These are phyloP conservation scores for Abrostola tripartita DNA, from an alignment of 2,888 invertebrate species.

Conservation along the genomic window DNA sequence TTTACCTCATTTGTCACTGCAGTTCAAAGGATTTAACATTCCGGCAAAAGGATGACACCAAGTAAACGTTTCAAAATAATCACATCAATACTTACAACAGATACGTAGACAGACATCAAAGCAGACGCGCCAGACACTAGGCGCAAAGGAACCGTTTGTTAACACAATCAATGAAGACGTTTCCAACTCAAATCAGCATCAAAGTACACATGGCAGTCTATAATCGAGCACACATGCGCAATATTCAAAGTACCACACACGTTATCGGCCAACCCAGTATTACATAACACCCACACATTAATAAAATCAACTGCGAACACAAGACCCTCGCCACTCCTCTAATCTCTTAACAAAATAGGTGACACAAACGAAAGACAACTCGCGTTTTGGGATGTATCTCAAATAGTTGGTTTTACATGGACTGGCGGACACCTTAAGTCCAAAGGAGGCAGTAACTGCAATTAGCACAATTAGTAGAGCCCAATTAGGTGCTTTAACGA, in stretches of 20 bases:
- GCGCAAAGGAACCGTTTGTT: slow-evolving; percentile 78
- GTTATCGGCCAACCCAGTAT: slow-evolving; percentile 47
- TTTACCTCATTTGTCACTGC: slow-evolving; percentile 52
- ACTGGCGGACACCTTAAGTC: slow-evolving; percentile 77
- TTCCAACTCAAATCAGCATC: slow-evolving; percentile 59
- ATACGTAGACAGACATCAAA: slow-evolving; percentile 78
- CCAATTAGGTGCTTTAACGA: slow-evolving; percentile 86
- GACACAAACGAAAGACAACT: slow-evolving; percentile 47
- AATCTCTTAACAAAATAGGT: slow-evolving; percentile 52
- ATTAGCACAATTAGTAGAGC: slow-evolving; percentile 83
- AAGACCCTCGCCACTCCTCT: slow-evolving; percentile 48
- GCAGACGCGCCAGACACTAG: slow-evolving; percentile 66
- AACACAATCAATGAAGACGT: slow-evolving; percentile 78
- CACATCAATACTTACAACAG: slow-evolving; percentile 61
- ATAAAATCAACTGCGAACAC: slow-evolving; percentile 45
- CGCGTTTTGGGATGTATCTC: slow-evolving; percentile 52
- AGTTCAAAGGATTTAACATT: slow-evolving; percentile 54
- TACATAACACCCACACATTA: slow-evolving; percentile 41
- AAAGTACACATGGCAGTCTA: slow-evolving; percentile 58
- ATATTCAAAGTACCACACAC: slow-evolving; percentile 30
- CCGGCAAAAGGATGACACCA: slow-evolving; percentile 55
- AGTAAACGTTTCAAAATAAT: slow-evolving; percentile 61
- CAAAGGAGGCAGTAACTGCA: slow-evolving; percentile 79
- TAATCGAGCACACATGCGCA: slow-evolving; percentile 48
- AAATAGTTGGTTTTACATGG: slow-evolving; percentile 46